Conservation (phyloP, 2,113 vertebrate species). For the Centropus unirufus region DNA sequence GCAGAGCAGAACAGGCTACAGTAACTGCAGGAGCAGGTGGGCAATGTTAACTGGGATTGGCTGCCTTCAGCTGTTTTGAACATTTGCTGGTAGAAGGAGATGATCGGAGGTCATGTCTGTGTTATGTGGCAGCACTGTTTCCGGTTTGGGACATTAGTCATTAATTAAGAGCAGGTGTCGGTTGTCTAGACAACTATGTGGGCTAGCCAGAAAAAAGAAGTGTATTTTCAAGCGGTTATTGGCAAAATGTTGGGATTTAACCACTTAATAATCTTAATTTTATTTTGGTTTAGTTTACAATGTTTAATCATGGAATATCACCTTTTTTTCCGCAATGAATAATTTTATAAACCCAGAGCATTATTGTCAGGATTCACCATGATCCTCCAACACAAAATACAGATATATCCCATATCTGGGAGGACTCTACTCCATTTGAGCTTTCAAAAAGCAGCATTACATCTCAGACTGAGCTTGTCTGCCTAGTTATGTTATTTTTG, state of each 20-base stretch:
- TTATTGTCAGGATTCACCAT: neutral
- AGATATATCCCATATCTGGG: neutral
- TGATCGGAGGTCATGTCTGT: conserved; percentile 6
- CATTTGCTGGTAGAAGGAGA: conserved; percentile 6
- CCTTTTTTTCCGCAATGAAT: neutral
- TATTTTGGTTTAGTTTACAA: neutral
- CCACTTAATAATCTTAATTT: neutral
- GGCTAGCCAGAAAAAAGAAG: neutral
- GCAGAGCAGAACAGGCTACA: neutral
- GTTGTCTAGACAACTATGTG: neutral
- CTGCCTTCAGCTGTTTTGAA: neutral
- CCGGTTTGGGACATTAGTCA: neutral
- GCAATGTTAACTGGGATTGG: neutral
- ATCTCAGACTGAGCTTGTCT: neutral
- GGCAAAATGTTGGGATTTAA: neutral
- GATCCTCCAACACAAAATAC: neutral
- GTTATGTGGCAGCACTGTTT: neutral
- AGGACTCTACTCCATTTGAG: neutral
- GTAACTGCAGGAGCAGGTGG: conserved; percentile 13
- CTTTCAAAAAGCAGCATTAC: neutral
- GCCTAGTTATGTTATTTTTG: neutral
- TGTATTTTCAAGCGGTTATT: neutral
- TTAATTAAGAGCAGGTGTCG: conserved; percentile 33
- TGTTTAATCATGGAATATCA: neutral
- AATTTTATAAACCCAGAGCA: neutral